Percentiles rank a stretch among this genome's conserved stretches.
Conservation (phyloP, 2,888 invertebrate genomes). For the Rhamphomyia laevipes region DNA sequence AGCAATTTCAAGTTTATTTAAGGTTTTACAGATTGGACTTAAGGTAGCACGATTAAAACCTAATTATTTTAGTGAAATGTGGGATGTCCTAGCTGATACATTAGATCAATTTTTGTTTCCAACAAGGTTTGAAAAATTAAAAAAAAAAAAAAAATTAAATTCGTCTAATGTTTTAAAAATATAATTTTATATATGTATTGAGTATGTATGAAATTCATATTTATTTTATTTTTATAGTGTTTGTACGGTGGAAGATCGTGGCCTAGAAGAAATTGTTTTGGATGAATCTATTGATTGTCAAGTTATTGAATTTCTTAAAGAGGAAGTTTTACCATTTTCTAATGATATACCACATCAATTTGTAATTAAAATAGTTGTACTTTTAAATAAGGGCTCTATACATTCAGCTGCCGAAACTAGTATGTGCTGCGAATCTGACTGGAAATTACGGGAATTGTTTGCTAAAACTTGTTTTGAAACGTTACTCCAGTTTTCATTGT, state of each 20-base stretch:
- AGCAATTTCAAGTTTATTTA: conserved; percentile 61
- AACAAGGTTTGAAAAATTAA: conserved; percentile 44
- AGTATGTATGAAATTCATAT: background rate
- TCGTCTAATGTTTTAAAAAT: background rate
- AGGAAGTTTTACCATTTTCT: conserved; percentile 72
- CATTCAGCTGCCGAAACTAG: conserved; percentile 57
- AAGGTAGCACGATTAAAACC: conserved; percentile 74
- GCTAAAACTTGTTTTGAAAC: conserved; percentile 96
- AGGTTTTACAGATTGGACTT: conserved; percentile 70
- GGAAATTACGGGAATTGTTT: conserved; percentile 84
- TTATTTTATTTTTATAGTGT: conserved; percentile 29
- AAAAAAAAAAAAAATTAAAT: background rate
- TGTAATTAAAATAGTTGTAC: conserved; percentile 67
- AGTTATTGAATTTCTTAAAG: conserved; percentile 68
- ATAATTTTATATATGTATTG: background rate
- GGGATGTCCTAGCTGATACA: conserved; percentile 76
- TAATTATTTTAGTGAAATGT: conserved; percentile 61
- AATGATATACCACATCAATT: conserved; percentile 68
- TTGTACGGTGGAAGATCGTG: conserved; percentile 43
- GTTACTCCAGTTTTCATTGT: conserved; percentile 79
- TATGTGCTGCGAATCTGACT: conserved; percentile 60
- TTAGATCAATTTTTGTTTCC: conserved; percentile 89
- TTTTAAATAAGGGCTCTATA: conserved; percentile 77
- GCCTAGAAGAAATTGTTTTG: conserved; percentile 46
- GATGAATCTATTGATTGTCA: conserved; percentile 75